Evolutionary conservation across 2,888 invertebrate species (phyloP).

Genomic region (Furcula furcula): DNA sequence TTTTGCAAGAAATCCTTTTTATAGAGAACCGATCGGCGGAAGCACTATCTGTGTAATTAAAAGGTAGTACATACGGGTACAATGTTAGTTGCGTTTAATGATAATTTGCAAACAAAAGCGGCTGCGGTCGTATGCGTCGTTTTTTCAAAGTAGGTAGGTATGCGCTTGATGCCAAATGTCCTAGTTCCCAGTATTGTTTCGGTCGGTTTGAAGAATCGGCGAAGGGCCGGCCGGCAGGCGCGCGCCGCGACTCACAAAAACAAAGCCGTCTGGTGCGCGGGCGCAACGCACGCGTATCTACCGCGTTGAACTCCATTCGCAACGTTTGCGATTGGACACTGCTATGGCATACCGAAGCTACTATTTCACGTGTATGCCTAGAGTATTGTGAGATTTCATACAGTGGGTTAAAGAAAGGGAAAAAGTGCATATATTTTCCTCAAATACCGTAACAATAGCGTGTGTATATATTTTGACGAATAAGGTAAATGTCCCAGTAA

Average conservation of each 20-base stretch:
- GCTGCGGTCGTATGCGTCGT: conserved; percentile 22
- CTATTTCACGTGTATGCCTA: no score
- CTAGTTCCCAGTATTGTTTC: conserved; percentile 70
- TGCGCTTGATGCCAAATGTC: conserved; percentile 49
- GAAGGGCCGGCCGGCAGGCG: conserved; percentile 52
- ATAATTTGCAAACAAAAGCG: conserved; percentile 25
- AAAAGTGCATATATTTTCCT: not conserved
- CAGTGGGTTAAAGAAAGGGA: not conserved
- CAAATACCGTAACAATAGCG: conserved; percentile 16
- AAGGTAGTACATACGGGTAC: conserved; percentile 3
- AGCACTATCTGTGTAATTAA: conserved; percentile 8
- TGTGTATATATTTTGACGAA: conserved; percentile 41
- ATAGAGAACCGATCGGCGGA: conserved; percentile 14
- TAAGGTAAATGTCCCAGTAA: conserved; percentile 62
- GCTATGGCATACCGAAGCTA: conserved; percentile 29
- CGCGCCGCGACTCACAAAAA: conserved; percentile 74
- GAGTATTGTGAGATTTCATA: not conserved
- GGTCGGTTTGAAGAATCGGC: conserved; percentile 59
- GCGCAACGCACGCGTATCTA: conserved; percentile 46
- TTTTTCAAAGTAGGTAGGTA: conserved; percentile 27
- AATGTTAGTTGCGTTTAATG: conserved; percentile 11
- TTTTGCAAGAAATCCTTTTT: conserved; percentile 25
- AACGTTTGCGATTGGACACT: conserved; percentile 29
- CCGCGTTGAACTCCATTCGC: conserved; percentile 33
- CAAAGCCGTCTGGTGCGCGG: conserved; percentile 58